Conservation (phyloP, 2,888 invertebrate genomes). For the Fissipunctia ypsillon region DNA sequence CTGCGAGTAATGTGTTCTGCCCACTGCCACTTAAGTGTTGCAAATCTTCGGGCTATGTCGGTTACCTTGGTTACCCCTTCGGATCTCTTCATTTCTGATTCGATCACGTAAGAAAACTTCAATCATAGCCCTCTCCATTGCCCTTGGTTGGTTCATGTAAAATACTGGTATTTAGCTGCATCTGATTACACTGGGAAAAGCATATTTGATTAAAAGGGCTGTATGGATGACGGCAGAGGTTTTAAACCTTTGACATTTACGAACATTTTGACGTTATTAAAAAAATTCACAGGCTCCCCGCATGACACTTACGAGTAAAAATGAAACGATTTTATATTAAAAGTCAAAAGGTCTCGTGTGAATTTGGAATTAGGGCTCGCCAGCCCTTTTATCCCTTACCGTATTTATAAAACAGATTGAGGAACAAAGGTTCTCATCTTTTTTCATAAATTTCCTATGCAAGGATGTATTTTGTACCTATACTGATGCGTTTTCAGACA, state of each 20-base stretch:
- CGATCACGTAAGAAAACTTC: no score
- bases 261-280: constrained; percentile 44
- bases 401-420: constrained; percentile 21
- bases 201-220: background rate
- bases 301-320: constrained; percentile 42
- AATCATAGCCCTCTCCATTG: no score
- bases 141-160: no score
- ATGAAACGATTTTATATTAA: constrained; percentile 49
- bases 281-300: constrained; percentile 30
- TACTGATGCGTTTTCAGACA: no score
- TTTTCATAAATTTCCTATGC: constrained; percentile 2
- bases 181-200: background rate
- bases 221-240: background rate
- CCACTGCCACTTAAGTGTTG: no score
- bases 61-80: no score
- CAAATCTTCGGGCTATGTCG: no score
- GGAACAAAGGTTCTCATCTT: constrained; percentile 28
- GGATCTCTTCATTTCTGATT: no score
- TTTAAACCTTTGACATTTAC: background rate
- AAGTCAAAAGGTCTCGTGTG: constrained; percentile 31
- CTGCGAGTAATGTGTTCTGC: no score
- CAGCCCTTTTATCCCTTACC: constrained; percentile 34
- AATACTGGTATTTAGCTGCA: no score
- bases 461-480: constrained; percentile 2
- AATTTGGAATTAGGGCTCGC: constrained; percentile 41